Conservation (phyloP, 2,888 invertebrate species). For the Eurytoma adleriae region DNA sequence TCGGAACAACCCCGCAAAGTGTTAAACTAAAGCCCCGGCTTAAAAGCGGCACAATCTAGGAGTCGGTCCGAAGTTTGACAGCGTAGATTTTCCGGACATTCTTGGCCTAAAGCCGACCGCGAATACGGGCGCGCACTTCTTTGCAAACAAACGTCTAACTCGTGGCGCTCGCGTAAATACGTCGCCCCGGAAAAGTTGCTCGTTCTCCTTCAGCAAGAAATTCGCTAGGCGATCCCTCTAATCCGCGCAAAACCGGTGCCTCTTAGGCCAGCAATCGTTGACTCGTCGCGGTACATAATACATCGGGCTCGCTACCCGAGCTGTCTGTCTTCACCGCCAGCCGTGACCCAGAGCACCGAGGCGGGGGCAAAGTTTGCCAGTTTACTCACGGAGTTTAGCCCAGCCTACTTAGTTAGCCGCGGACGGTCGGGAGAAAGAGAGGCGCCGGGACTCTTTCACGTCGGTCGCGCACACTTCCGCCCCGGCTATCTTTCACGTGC, state of each 20-base stretch:
- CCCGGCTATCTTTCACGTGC: constrained; percentile 29
- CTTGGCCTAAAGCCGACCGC: not conserved
- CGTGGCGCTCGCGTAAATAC: not conserved
- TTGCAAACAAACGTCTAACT: not conserved
- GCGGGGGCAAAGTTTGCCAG: constrained; percentile 35
- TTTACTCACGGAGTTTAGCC: constrained; percentile 39
- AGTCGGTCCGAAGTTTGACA: too few relatives aligned
- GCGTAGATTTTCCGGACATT: too few relatives aligned
- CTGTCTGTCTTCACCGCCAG: constrained; percentile 22
- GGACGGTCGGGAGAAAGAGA: not conserved
- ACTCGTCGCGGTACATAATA: constrained; percentile 25
- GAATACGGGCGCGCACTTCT: not conserved
- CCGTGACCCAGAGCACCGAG: not conserved
- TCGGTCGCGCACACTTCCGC: constrained; percentile 27
- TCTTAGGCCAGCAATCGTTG: not conserved
- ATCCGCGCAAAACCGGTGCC: too few relatives aligned
- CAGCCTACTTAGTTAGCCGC: constrained; percentile 44
- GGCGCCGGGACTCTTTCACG: not conserved
- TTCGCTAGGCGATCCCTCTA: not conserved
- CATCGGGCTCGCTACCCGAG: not conserved
- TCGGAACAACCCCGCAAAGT: too few relatives aligned
- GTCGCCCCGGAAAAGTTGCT: not conserved
- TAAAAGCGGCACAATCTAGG: too few relatives aligned
- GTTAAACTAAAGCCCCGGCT: too few relatives aligned
- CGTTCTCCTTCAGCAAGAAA: too few relatives aligned